Evolutionary conservation across 1,140 invertebrate species (phyloP).

Genomic region (Mamestra configurata): DNA sequence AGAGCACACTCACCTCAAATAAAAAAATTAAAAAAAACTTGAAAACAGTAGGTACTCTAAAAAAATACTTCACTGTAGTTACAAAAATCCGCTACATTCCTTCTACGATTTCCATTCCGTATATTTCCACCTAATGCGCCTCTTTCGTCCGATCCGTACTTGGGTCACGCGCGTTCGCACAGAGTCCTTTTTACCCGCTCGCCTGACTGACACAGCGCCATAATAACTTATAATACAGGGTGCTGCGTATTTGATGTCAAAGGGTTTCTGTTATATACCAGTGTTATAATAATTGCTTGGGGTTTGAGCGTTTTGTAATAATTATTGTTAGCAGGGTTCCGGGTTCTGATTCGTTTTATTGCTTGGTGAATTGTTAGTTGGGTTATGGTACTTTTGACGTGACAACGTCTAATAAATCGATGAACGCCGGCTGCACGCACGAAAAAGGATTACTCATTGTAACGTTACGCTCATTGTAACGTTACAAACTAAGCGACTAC

Average conservation of each 20-base stretch:
- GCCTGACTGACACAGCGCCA: slow-evolving; percentile 51
- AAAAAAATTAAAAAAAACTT: no score
- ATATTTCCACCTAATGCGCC: slow-evolving; percentile 58
- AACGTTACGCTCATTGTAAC: no score
- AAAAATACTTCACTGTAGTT: no score
- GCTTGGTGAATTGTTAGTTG: no score
- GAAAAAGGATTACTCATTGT: no score
- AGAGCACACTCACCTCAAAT: no score
- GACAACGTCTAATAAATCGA: no score
- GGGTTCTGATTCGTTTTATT: neutral
- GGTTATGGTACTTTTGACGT: no score
- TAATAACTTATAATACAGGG: slow-evolving; percentile 41
- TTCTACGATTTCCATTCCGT: slow-evolving; percentile 25
- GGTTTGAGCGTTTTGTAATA: slow-evolving; percentile 1
- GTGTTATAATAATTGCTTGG: slow-evolving; percentile 5
- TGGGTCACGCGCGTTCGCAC: slow-evolving; percentile 66
- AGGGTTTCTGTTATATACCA: neutral
- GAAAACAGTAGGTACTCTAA: no score
- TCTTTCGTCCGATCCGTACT: slow-evolving; percentile 57
- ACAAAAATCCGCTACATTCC: neutral
- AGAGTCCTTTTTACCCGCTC: slow-evolving; percentile 61
- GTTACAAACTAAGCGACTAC: no score
- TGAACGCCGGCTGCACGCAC: no score
- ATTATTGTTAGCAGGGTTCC: neutral
- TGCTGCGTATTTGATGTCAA: slow-evolving; percentile 13